Evolutionary conservation across 2,797 vertebrate species (phyloP).

Genomic region (Manis crassicaudata): DNA sequence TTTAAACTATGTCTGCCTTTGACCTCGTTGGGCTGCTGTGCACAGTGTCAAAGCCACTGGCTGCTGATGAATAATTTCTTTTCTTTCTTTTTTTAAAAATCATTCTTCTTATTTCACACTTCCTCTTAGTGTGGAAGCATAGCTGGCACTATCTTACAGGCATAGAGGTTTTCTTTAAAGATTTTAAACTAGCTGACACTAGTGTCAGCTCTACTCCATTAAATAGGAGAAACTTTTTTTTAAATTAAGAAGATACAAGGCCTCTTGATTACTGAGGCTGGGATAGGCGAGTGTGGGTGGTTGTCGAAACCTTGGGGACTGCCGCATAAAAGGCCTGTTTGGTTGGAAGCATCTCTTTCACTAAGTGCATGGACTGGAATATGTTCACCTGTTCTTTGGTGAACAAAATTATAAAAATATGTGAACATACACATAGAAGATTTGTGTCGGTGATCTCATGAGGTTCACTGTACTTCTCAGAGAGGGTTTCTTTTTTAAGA

Average conservation of each 20-base stretch:
- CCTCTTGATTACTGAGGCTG: constrained; percentile 47
- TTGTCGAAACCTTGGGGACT: constrained; percentile 40
- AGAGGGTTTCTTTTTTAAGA: constrained; percentile 63
- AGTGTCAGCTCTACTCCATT: background rate
- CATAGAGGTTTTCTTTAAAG: constrained; percentile 31
- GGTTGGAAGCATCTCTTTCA: constrained; percentile 53
- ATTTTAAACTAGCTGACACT: background rate
- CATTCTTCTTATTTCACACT: constrained; percentile 30
- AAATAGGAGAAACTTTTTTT: constrained; percentile 59
- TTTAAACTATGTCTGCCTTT: background rate
- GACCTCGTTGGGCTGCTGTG: background rate
- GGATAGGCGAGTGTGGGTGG: background rate
- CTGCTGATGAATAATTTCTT: constrained; percentile 29
- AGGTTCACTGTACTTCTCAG: constrained; percentile 67
- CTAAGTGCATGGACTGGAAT: constrained; percentile 60
- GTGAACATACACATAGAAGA: constrained; percentile 54
- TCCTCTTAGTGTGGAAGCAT: constrained; percentile 48
- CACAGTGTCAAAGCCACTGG: background rate
- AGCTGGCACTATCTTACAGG: background rate
- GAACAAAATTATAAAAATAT: constrained; percentile 71
- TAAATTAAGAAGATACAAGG: constrained; percentile 47
- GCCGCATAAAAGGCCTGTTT: constrained; percentile 60
- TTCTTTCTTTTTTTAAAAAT: background rate
- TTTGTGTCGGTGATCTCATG: constrained; percentile 62
- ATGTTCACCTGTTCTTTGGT: constrained; percentile 68